These are phyloP conservation scores for Pseudoatta argentina DNA, from an alignment of 1,140 invertebrate species.

Conservation along the genomic window DNA sequence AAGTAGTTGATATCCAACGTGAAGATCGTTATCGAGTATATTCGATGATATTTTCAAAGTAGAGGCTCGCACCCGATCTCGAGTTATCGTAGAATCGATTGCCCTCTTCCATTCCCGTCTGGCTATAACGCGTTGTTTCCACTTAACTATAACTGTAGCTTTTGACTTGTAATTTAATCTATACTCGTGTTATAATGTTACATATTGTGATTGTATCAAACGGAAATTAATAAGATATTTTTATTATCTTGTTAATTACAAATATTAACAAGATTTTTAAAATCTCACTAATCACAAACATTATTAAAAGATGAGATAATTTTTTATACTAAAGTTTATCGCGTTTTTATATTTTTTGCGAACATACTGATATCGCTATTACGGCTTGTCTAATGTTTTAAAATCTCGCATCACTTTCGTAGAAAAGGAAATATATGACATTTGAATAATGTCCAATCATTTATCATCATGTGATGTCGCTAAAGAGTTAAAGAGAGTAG, in stretches of 20 bases:
- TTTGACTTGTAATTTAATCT: conserved; percentile 6
- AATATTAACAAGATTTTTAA: conserved; percentile 5
- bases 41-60: neutral
- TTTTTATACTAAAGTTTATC: neutral
- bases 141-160: conserved; percentile 2
- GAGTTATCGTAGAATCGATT: neutral
- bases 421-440: neutral
- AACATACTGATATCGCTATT: neutral
- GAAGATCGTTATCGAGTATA: conserved; percentile 3
- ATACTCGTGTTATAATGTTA: neutral
- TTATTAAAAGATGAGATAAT: conserved; percentile 8
- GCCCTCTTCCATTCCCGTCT: neutral
- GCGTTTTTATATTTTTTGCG: neutral
- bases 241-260: neutral
- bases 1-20: conserved; percentile 10
- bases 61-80: neutral
- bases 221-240: neutral
- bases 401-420: neutral
- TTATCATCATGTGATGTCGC: conserved; percentile 18
- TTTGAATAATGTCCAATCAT: conserved; percentile 17
- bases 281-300: neutral
- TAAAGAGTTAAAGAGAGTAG: conserved; percentile 21
- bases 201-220: neutral
- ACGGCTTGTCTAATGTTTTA: neutral
- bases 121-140: neutral